Conservation (phyloP, 2,888 invertebrate genomes). For the Drosophila vallismaia region DNA sequence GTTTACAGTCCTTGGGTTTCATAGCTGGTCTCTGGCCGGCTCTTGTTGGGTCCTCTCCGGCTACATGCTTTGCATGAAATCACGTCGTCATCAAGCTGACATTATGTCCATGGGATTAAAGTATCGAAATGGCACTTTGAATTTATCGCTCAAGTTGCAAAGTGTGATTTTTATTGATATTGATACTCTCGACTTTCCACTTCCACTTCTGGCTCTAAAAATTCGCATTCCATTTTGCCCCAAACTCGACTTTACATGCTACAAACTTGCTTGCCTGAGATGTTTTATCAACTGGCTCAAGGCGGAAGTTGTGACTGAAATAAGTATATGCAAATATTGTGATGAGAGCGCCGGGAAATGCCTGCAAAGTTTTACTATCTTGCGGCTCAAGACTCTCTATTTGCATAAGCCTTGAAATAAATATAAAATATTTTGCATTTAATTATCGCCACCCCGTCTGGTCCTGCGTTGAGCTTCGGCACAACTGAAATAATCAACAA, state of each 20-base stretch:
- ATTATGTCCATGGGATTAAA: slow-evolving; percentile 78
- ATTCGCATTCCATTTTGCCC: not conserved
- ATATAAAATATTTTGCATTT: slow-evolving; percentile 78
- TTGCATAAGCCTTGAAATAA: slow-evolving; percentile 76
- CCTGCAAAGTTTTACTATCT: slow-evolving; percentile 72
- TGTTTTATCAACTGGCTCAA: slow-evolving; percentile 37
- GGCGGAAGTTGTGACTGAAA: slow-evolving; percentile 40
- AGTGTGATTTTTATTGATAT: slow-evolving; percentile 78
- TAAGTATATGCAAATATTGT: slow-evolving; percentile 65
- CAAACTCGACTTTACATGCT: slow-evolving; percentile 11
- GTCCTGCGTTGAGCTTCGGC: not conserved
- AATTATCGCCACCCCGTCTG: slow-evolving; percentile 52
- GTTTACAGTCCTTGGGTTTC: slow-evolving; percentile 73
- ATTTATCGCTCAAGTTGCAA: slow-evolving; percentile 70
- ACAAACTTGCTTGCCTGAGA: slow-evolving; percentile 35
- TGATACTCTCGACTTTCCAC: slow-evolving; percentile 58
- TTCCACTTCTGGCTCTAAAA: not conserved
- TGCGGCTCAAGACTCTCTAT: slow-evolving; percentile 59
- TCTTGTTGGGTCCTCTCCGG: slow-evolving; percentile 41
- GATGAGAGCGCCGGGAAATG: slow-evolving; percentile 33
- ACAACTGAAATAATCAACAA: slow-evolving; percentile 30
- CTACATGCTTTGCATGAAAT: slow-evolving; percentile 77
- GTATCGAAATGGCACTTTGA: slow-evolving; percentile 75
- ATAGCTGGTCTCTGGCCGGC: slow-evolving; percentile 21
- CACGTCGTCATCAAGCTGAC: slow-evolving; percentile 77